Base-by-base conservation (phyloP, 1,140 invertebrate genomes). In the Neelides sp. region DNA sequence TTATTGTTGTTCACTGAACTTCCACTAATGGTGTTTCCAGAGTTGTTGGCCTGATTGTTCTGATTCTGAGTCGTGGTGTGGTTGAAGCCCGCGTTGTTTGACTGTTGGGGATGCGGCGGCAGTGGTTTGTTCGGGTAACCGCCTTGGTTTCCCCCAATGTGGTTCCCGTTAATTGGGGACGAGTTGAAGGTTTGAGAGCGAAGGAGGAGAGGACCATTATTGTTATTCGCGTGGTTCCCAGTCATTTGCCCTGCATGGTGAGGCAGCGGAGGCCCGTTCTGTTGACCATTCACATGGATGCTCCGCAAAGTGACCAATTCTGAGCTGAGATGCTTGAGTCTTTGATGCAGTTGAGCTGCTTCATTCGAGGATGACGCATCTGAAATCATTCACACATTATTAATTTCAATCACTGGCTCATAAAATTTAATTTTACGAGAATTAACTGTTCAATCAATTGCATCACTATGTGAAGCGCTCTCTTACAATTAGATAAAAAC, bases 301-400 rank as follows among this genome's bases (percentile, higher is more conserved):
- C 85, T 89, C 51, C 86, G 75, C 62, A 91, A 75, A 39, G 86
- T 89, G 61, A 89, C 83, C 70, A 92, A 70, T 71, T 90, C 86
- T 37, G 84, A 86, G 69, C 84, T 87, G 52, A 92, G 74, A 68
- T 82, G 88, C 57, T 85, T 82, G 55, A 92, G 73, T 48, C 85
- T 77, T 64, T 90, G 85, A 70, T 92, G 85, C 58, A 90, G 72
- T 65, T 90, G 85, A 58, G 88, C 86, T 35, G 86, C 86, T 74
- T 92, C 87, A 71, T 88, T 89, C 59, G 85, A 88, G 34, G 85
- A 89, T 54, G 85, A 88, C 54, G 85, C 85, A 83, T 90, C 87
- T 91, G 73, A 7, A 75, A 32, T 7, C 28, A 32, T 32, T 32
- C 28, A 5, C n/a, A 32, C 28, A 8, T 32, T 32, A 32, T 32